Evolutionary conservation across 2,797 vertebrate species (phyloP).

Genomic region (Tenualosa thibaudeaui): DNA sequence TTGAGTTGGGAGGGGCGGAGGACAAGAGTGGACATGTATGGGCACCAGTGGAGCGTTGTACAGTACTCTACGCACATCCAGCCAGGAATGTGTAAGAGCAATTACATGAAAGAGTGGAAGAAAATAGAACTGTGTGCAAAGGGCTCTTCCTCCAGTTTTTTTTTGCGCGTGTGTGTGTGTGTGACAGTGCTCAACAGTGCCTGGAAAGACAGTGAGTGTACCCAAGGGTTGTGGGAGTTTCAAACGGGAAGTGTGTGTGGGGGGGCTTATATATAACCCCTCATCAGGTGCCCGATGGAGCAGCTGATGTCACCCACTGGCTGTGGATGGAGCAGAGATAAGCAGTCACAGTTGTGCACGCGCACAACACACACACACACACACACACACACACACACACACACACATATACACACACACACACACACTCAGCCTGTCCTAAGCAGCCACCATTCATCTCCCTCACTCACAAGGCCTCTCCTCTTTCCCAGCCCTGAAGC

Average conservation of each 20-base stretch:
- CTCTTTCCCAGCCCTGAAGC: slow-evolving; percentile 16
- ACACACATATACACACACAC: slow-evolving; percentile 21
- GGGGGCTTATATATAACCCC: slow-evolving; percentile 53
- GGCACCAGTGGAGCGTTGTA: background rate
- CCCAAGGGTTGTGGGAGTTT: background rate
- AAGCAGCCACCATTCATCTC: slow-evolving; percentile 8
- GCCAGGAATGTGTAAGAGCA: no score
- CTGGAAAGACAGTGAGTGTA: background rate
- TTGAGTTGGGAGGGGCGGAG: background rate
- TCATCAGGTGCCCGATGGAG: slow-evolving; percentile 56
- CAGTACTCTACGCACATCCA: background rate
- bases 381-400: slow-evolving; percentile 17
- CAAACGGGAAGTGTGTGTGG: background rate
- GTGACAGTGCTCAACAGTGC: background rate
- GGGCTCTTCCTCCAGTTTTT: background rate
- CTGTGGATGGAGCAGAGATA: slow-evolving; percentile 41
- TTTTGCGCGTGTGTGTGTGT: background rate
- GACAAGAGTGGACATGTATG: background rate
- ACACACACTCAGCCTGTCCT: background rate
- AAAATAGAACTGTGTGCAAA: background rate
- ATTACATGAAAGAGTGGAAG: background rate
- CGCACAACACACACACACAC: slow-evolving; percentile 9
- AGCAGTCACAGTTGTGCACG: background rate
- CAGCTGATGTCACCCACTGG: slow-evolving; percentile 61
- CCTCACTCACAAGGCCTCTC: slow-evolving; percentile 5